phyloP scores from a whole-genome alignment of 2,797 vertebrate species.

The Ammospiza maritima region DNA sequence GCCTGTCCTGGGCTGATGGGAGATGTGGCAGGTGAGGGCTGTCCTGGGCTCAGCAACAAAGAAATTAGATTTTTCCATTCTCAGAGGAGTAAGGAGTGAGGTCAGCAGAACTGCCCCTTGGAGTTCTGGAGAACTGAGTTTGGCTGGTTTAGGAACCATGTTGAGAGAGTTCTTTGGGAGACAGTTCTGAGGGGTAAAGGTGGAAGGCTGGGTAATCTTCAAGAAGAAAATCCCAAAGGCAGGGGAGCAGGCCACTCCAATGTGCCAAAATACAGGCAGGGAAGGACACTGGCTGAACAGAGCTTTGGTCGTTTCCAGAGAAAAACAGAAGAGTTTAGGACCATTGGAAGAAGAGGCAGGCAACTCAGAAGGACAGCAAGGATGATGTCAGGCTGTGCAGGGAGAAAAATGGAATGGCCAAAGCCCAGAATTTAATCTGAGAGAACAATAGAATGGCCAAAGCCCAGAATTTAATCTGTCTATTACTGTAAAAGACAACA shows the following conservation, averaged over 20 bases:
- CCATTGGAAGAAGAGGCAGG: background rate
- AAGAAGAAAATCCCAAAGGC: background rate
- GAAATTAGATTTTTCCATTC: background rate
- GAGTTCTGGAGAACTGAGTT: background rate
- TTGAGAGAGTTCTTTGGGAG: background rate
- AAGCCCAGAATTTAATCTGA: background rate
- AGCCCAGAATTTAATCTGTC: background rate
- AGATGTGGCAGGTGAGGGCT: background rate
- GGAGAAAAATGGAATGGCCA: background rate
- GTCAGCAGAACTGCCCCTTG: background rate
- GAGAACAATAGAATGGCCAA: background rate
- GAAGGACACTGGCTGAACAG: background rate
- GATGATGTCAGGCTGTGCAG: background rate
- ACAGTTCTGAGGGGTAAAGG: background rate
- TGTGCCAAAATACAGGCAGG: background rate
- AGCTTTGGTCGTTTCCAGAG: background rate
- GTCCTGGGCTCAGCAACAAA: fast-evolving
- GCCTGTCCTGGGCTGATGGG: no score
- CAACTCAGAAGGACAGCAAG: background rate
- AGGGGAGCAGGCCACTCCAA: background rate
- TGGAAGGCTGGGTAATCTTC: background rate
- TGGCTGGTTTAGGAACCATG: fast-evolving
- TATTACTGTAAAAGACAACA: background rate
- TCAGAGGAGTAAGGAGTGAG: background rate
- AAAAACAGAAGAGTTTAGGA: background rate